Evolutionary conservation across 2,888 invertebrate genomes (phyloP), one percentile per base, ranked within the genome.

Genomic region (Tryphoninae sp.): DNA sequence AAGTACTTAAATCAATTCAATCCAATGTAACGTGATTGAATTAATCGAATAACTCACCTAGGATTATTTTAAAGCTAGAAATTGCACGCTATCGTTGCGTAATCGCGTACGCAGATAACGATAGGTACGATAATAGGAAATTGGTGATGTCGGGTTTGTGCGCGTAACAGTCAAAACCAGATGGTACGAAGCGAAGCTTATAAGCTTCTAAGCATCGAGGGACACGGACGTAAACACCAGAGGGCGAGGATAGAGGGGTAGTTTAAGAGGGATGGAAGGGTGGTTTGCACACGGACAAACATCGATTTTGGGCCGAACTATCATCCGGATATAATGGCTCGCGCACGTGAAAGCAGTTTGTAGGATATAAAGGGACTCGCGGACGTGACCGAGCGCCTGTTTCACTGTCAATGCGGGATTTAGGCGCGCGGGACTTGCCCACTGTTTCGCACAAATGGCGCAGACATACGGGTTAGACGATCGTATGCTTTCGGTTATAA

Each of bases 361-460:
- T n/a, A 58, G 1, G 53, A 23, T 45, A 49, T 67, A 40, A 51
- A 8, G 59, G 67, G n/a, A 55, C 61, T 65, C 58, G 26, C 45
- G 74, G 33, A 71, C 61, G 53, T 33, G 42, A 67, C 49, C 65
- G 26, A 45, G 62, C 59, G 16, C 55, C 13, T 65, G 53, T 69
- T 72, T 67, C 33, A 49, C 67, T 59, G 51, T 71, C 33, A 65
- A 59, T 76, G 49, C 53, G 26, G 80, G 80, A 16, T 75, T 72
- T 64, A 13, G 69, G 40, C 22, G 42, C 58, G 19, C 59, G 77
- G 13, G 45, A 33, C 33, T 33, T 33, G 6, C 4, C 33, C 33
- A 33, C 33, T 33, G 33, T 33, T 33, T 33, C 33, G 33, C 33
- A 7, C 33, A 33, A 33, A 33, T 33, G 6, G 33, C 6, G 7